Evolutionary conservation across 2,888 invertebrate genomes (phyloP), one percentile per base, ranked within the genome.

Genomic region (Drosophila mettleri): DNA sequence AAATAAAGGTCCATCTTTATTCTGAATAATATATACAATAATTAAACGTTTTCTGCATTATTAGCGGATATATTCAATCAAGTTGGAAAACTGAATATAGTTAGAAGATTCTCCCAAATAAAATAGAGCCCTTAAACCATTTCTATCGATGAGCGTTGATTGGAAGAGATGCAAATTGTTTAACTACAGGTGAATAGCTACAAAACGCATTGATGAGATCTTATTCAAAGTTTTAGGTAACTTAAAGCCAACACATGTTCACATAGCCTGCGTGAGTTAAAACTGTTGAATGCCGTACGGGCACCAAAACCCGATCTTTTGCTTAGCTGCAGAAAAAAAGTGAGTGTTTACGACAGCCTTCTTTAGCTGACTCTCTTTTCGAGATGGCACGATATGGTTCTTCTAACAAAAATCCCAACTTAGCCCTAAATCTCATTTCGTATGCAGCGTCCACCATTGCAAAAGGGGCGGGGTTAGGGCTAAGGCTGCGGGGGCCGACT

Each of bases 371-470:
- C 12, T 5, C 12, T 18, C 20, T 8, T 1, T 10, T 22, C 10
- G 33, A n/a, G 12, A 16, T 16, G 24, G 51, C 9, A 14, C 2
- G 36, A 12, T 36, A 2, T 7, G 51, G 24, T 22, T 22, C 8
- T 16, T 5, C 31, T 22, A 41, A 57, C 6, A 43, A 31, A 69
- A 79, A 82, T 78, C 78, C 74, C 59, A 71, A 55, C 59, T 51
- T 55, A 55, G 41, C 76, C 75, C 52, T 76, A 70, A 72, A 77
- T 69, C 85, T 86, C 78, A 88, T 87, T 88, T 79, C 51, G 86
- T 88, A 87, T 88, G 83, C 86, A 74, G 64, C 74, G 74, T 72
- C 67, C 68, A 75, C 72, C 68, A 61, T 63, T 69, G 69, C 16
- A 7, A 6, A 16, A 16, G 46, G 51, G 64, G 61, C 43, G 64